These are phyloP conservation scores for Anolis sagrei DNA, from an alignment of 2,113 vertebrate species.

Conservation along the genomic window DNA sequence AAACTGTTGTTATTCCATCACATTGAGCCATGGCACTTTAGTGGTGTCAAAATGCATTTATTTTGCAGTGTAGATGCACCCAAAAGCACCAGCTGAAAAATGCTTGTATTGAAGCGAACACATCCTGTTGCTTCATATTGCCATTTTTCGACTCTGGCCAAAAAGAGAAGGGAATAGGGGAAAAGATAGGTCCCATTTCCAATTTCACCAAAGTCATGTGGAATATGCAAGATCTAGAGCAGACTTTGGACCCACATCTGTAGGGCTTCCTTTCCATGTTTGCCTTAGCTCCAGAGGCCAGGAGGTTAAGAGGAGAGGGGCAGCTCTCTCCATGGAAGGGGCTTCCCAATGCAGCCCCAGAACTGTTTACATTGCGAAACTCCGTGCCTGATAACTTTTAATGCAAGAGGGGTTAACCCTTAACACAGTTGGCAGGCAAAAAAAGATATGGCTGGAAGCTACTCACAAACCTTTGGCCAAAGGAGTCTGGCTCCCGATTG, in stretches of 20 bases:
- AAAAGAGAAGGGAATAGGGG: neutral
- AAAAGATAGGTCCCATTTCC: neutral
- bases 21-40: too few relatives aligned
- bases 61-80: too few relatives aligned
- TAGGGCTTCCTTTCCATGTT: conserved; percentile 8
- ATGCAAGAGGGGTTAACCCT: neutral
- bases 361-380: neutral
- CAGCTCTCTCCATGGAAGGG: neutral
- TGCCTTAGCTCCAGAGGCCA: neutral
- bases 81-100: too few relatives aligned
- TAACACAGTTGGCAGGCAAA: neutral
- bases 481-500: neutral
- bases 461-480: too few relatives aligned
- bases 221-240: conserved; percentile 31
- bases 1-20: too few relatives aligned
- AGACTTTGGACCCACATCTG: conserved; percentile 27
- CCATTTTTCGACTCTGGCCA: neutral
- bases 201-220: neutral
- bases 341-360: neutral
- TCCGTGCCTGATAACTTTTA: neutral
- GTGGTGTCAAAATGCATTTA: too few relatives aligned
- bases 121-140: too few relatives aligned
- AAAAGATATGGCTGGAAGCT: neutral
- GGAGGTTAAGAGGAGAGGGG: neutral
- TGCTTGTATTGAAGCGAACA: too few relatives aligned